These are phyloP conservation scores for Pachyseris speciosa DNA, from an alignment of 64 coral and sea anemone genomes.

Conservation along the genomic window DNA sequence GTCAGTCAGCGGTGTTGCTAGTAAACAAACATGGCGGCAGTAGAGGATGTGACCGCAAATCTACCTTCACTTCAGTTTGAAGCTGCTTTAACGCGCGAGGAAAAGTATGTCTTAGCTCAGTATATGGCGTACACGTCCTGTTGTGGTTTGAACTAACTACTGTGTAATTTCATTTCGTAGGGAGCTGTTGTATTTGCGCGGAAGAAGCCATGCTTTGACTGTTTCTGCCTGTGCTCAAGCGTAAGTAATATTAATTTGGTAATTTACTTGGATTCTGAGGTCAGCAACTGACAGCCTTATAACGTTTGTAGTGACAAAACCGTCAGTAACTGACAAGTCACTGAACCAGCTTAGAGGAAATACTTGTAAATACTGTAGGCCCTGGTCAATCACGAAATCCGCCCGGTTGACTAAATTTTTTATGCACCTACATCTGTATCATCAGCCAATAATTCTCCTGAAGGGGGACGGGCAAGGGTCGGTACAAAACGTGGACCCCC, in stretches of 20 bases:
- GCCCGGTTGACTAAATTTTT: too few species aligned
- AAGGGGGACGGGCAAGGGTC: too few species aligned
- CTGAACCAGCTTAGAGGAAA: too few species aligned
- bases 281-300: neutral
- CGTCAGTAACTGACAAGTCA: too few species aligned
- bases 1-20: slow-evolving; percentile 13
- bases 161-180: slow-evolving; percentile 19
- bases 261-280: neutral
- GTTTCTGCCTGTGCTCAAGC: slow-evolving; percentile 83
- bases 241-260: slow-evolving; percentile 45
- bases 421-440: too few species aligned
- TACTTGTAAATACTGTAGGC: too few species aligned
- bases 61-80: slow-evolving; percentile 92
- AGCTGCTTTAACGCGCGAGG: slow-evolving; percentile 72
- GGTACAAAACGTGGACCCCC: too few species aligned
- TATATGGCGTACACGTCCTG: neutral
- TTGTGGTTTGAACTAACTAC: neutral
- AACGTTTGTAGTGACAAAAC: too few species aligned
- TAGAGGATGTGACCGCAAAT: slow-evolving; percentile 81
- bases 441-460: too few species aligned
- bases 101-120: slow-evolving; percentile 57
- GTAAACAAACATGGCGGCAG: slow-evolving; percentile 88
- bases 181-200: slow-evolving; percentile 86
- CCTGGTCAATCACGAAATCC: too few species aligned
- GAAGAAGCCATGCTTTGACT: slow-evolving; percentile 81